These are phyloP conservation scores for Tenthredo notha DNA, from an alignment of 2,888 invertebrate species.

Conservation along the genomic window DNA sequence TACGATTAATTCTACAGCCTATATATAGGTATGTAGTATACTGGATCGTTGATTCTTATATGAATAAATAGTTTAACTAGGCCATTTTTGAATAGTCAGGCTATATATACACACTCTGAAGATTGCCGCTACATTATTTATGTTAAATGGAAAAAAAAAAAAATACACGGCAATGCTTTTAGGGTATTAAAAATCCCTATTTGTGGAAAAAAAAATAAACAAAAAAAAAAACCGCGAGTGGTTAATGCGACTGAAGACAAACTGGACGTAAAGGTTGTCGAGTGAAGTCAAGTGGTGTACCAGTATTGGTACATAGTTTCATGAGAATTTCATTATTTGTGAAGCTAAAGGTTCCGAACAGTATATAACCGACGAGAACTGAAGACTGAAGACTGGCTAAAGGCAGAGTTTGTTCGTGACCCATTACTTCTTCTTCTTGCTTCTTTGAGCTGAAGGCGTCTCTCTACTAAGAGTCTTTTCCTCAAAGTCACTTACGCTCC, in stretches of 20 bases:
- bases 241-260: neutral
- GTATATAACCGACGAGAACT: neutral
- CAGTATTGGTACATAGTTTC: constrained; percentile 14
- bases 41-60: neutral
- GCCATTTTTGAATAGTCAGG: neutral
- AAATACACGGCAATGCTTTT: constrained; percentile 28
- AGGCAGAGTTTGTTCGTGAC: constrained; percentile 22
- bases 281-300: neutral
- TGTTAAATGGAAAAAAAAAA: neutral
- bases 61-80: neutral
- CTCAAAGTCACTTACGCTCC: neutral
- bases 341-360: neutral
- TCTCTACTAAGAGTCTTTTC: neutral
- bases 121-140: neutral
- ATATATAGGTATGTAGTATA: neutral
- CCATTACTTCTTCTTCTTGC: constrained; percentile 41
- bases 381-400: neutral
- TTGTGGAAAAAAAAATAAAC: neutral
- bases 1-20: neutral
- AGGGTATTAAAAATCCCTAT: neutral
- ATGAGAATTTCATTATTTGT: constrained; percentile 11
- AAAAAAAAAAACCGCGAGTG: constrained; percentile 15
- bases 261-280: neutral
- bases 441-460: neutral
- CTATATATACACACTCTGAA: neutral